Evolutionary conservation across 2,888 invertebrate species (phyloP).

Genomic region (Pterostichus niger): DNA sequence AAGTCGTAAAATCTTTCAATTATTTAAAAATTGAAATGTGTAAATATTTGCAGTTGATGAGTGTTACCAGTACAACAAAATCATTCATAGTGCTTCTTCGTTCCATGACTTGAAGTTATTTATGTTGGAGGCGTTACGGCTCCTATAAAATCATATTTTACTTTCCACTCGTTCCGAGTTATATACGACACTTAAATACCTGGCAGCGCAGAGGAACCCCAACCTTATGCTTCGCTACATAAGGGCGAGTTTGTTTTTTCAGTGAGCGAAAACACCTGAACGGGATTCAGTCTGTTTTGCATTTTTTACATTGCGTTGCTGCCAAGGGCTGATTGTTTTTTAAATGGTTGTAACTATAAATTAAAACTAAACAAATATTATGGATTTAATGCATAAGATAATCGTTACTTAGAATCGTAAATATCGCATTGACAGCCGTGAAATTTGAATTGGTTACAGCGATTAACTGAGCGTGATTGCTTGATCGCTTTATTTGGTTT

Average conservation of each 20-base stretch:
- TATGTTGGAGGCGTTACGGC: constrained; percentile 70
- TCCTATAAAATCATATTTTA: constrained; percentile 72
- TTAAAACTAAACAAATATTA: constrained; percentile 65
- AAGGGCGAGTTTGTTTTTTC: constrained; percentile 41
- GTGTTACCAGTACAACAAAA: neutral
- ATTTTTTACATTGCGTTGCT: constrained; percentile 38
- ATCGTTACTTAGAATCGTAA: constrained; percentile 63
- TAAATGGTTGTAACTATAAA: constrained; percentile 66
- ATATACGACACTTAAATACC: constrained; percentile 57
- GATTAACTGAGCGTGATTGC: constrained; percentile 52
- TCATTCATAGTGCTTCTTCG: constrained; percentile 30
- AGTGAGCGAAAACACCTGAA: constrained; percentile 48
- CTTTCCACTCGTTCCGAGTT: constrained; percentile 68
- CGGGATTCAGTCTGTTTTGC: constrained; percentile 41
- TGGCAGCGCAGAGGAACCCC: neutral
- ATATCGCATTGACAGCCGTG: constrained; percentile 61
- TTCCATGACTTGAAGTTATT: constrained; percentile 24
- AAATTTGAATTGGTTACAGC: constrained; percentile 44
- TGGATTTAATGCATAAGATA: constrained; percentile 66
- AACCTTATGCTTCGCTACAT: neutral
- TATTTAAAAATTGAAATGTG: neutral
- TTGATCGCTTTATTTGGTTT: constrained; percentile 52
- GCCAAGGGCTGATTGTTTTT: constrained; percentile 62
- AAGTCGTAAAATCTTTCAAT: neutral
- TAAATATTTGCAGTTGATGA: constrained; percentile 7